Base-by-base conservation (phyloP, 2,113 vertebrate genomes). In the Prinia subflava region DNA sequence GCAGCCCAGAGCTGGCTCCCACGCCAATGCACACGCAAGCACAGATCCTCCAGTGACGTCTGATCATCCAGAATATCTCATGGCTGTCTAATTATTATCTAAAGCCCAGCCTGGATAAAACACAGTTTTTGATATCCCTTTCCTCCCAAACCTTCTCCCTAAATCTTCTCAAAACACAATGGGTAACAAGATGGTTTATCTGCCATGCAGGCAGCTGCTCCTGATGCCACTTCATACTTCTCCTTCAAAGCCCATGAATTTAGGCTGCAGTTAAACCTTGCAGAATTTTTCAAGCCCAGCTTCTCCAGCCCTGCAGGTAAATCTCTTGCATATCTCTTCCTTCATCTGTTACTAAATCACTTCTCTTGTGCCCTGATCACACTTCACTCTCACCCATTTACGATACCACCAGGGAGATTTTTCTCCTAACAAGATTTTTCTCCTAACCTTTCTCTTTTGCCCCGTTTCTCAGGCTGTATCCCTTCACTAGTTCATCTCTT, bases 1-100 rank as follows among this genome's bases (percentile, higher is more conserved):
- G 41, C 78, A 70, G 53, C 35, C 25, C 2, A 0, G 62, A 52
- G 28, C 22, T 31, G 41, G 30, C 33, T 35, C 35, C n/a, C 22
- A 22, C 0, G 0, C n/a, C n/a, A 44, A 42, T 30, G 12, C 37
- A 67, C 3, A 1, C 0, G 0, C 47, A 33, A 46, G 12, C 18
- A 68, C 53, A 7, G 18, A 77, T 75, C 39, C 67, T 82, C 31
- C 71, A 49, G 28, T 13, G 18, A 37, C 57, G 73, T 56, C 46
- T 60, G 39, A 77, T 37, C 15, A 46, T 69, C 18, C 1, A 3
- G 5, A 10, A 42, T 3, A 1, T 41, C 42, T 52, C 71, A 74
- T 9, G 4, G 22, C 15, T 62, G 15, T 62, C 55, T 81, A 64
- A 77, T 53, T 53, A 57, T 73, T 76, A 60, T 25, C 57, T 64